Base-by-base conservation (phyloP, 2,888 invertebrate genomes). In the Drosophila phalerata region DNA sequence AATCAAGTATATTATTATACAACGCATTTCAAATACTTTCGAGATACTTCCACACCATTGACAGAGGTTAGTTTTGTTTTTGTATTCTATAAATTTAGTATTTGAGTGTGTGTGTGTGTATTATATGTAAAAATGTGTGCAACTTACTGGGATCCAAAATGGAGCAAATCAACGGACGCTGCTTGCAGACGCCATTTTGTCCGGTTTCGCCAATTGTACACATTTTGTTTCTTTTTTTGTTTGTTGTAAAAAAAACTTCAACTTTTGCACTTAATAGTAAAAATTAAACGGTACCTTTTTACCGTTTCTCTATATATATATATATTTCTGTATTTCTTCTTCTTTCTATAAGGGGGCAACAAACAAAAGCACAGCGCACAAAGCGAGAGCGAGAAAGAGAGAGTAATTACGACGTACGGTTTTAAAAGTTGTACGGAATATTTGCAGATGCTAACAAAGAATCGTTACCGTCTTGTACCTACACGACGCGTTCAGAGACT, bases 121-220 rank as follows among this genome's bases (percentile, higher is more conserved):
- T 40, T 58, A 52, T n/a, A 45, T 30, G 15, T 25, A 37, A 5
- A 38, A 10, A 17, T 49, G 34, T 58, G 48, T 65, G 58, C 34
- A 69, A 91, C 92, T 92, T 92, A 92, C 92, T 91, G 65, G 92
- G 92, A 89, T 92, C 91, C 81, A 92, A 87, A 73, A 92, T 81
- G 76, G 91, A 91, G 83, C 92, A 92, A 79, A 92, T 88, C 56
- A 92, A 85, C 75, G 92, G 91, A 60, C 90, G 91, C 87, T 88
- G 89, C 80, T 92, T 92, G 81, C 80, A 86, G 83, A 91, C 90
- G 82, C 92, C 92, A 79, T 92, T 92, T 85, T 91, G 92, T 79
- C 88, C 90, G 56, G 79, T 73, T 82, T 91, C 91, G 74, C 85
- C 91, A 70, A 79, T 73, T 58, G 81, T 69, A 55, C 87, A 75